These are phyloP conservation scores for Pipistrellus pygmaeus DNA, from an alignment of 2,797 vertebrate genomes.

Conservation along the genomic window DNA sequence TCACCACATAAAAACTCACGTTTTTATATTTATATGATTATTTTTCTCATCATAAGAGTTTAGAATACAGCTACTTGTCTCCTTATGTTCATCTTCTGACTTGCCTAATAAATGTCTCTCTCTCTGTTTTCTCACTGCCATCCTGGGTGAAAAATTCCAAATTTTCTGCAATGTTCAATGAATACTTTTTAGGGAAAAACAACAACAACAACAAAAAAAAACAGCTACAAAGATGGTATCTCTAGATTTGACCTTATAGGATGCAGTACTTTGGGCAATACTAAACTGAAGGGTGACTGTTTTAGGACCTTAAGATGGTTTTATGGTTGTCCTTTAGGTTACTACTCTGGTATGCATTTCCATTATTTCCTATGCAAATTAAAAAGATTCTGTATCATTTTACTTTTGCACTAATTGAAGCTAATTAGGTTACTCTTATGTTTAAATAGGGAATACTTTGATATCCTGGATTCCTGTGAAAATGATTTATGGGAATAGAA, in stretches of 20 bases:
- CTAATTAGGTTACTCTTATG: not conserved
- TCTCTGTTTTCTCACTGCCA: not conserved
- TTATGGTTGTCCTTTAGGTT: not conserved
- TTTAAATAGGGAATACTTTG: conserved; percentile 20
- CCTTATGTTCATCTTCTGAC: not conserved
- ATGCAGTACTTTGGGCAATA: not conserved
- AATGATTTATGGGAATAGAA: not conserved
- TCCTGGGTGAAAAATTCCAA: not conserved
- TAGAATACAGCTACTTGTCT: not conserved
- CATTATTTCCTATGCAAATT: not conserved
- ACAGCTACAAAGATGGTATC: not conserved
- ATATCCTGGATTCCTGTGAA: not conserved
- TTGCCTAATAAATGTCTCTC: not conserved
- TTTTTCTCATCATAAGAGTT: not conserved
- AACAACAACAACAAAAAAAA: not conserved
- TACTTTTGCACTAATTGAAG: conserved; percentile 17
- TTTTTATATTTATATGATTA: not conserved
- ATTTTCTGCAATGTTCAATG: not conserved
- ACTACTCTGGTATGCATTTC: not conserved
- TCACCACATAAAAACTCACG: not conserved
- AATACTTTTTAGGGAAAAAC: not conserved
- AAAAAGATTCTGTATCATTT: not conserved
- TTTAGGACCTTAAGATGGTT: not conserved
- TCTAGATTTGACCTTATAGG: not conserved
- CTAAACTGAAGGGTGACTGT: not conserved